Base-by-base conservation (phyloP, 2,888 invertebrate species). In the Zeuzera pyrina region DNA sequence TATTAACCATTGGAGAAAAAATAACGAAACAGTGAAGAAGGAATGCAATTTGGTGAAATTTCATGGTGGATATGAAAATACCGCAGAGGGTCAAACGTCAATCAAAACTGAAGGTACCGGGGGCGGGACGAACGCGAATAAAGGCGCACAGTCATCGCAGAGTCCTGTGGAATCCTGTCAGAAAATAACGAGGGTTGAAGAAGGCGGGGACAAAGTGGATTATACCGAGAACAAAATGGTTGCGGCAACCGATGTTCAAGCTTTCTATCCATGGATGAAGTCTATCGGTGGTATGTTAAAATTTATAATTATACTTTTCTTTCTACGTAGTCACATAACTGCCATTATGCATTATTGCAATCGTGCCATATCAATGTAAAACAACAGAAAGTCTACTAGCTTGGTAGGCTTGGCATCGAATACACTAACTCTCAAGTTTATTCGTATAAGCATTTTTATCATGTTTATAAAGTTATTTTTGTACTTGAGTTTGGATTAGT, bases 241-340 rank as follows among this genome's bases (percentile, higher is more conserved):
- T 50, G 66, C 68, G 57, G 49, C 57, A 38, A 43, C 71, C 43
- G 73, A 74, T 50, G 60, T 57, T 42, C 71, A 71, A 53, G 66
- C 59, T 38, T 71, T 64, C 47, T 85, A 86, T 55, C 87, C 87
- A 0, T 88, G 88, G 87, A 88, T 88, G 87, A 87, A 87, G 47
- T 76, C 72, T 45, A 57, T 71, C 31, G 65, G 67, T 50, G 78
- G 86, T 85, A 71, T 41, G 58, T 21, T 4, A 25, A 28, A 11
- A 25, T 15, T 11, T 16, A 28, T 19, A 46, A 36, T 21, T 19
- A 7, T n/a, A n/a, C n/a, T n/a, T n/a, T n/a, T n/a, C n/a, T n/a
- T n/a, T n/a, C n/a, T n/a, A n/a, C n/a, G n/a, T n/a, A n/a, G n/a
- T n/a, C n/a, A n/a, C n/a, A n/a, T n/a, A n/a, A n/a, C n/a, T n/a